Conservation (phyloP, 2,113 vertebrate genomes). For the Amia ocellicauda region DNA sequence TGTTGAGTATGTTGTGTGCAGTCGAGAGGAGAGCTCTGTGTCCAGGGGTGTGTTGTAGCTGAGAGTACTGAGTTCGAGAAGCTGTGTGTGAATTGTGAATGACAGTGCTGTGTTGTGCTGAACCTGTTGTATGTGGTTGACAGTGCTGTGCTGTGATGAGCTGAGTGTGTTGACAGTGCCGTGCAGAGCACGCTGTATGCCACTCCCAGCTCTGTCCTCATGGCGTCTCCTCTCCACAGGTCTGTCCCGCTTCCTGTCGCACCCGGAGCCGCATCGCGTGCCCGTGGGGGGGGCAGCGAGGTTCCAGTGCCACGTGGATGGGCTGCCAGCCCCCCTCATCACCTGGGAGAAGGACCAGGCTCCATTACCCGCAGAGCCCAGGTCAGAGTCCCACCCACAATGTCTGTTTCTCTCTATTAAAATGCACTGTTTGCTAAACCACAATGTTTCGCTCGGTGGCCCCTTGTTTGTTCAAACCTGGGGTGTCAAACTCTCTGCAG, state of each 20-base stretch:
- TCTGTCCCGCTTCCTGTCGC: conserved; percentile 75
- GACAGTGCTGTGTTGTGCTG: too few species aligned
- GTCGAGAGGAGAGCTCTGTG: too few species aligned
- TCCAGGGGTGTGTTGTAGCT: too few species aligned
- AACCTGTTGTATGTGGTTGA: too few species aligned
- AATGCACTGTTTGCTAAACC: too few species aligned
- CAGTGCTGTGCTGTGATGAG: conserved; percentile 48
- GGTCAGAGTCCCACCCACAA: conserved; percentile 59
- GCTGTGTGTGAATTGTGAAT: too few species aligned
- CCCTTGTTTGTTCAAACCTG: too few species aligned
- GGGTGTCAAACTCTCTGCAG: too few species aligned
- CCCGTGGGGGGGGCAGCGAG: conserved; percentile 74
- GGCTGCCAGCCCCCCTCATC: conserved; percentile 80
- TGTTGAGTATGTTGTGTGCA: too few species aligned
- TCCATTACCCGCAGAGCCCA: conserved; percentile 65
- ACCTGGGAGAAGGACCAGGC: conserved; percentile 85
- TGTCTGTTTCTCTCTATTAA: too few species aligned
- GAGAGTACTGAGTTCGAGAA: too few species aligned
- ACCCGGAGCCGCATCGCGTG: conserved; percentile 78
- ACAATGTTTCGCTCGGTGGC: too few species aligned
- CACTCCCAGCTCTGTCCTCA: not conserved
- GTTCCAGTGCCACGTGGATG: conserved; percentile 84
- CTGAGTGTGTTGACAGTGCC: not conserved
- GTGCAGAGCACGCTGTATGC: not conserved
- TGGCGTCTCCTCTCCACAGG: conserved; percentile 50